Conservation (phyloP, 2,113 vertebrate species). For the Corythaixoides concolor region DNA sequence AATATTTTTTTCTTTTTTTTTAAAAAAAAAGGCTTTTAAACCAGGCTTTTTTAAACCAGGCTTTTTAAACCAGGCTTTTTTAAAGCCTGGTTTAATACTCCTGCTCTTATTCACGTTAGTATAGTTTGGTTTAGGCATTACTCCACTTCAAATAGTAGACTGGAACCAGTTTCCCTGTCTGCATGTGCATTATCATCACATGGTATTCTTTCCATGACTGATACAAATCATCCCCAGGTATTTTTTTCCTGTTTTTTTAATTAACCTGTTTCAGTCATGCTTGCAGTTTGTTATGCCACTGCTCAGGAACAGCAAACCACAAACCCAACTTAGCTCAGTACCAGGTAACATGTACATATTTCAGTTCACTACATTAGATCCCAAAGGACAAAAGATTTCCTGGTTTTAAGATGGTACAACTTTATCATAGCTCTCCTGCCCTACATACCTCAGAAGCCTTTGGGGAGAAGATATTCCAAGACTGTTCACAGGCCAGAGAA, state of each 20-base stretch:
- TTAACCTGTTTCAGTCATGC: rapidly evolving
- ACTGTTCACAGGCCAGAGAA: neutral
- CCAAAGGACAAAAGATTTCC: neutral
- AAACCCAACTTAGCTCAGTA: neutral
- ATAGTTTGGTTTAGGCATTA: neutral
- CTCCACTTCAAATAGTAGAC: neutral
- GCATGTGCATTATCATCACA: neutral
- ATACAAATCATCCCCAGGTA: neutral
- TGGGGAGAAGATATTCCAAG: neutral
- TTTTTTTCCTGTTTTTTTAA: neutral
- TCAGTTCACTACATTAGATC: neutral
- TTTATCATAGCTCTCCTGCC: neutral
- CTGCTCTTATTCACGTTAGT: neutral
- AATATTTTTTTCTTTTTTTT: too few relatives aligned
- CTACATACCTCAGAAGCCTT: neutral
- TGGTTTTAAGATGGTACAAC: neutral
- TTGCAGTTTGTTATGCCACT: neutral
- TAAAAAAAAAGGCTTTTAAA: too few relatives aligned
- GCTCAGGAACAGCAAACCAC: neutral
- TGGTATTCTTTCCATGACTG: neutral
- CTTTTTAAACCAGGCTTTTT: too few relatives aligned
- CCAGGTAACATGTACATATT: neutral
- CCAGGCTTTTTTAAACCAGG: too few relatives aligned
- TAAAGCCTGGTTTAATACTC: neutral
- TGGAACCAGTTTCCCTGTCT: neutral